Evolutionary conservation across 2,888 invertebrate species (phyloP), one percentile per base, ranked within the genome.

Genomic region (Parnassius orleans): DNA sequence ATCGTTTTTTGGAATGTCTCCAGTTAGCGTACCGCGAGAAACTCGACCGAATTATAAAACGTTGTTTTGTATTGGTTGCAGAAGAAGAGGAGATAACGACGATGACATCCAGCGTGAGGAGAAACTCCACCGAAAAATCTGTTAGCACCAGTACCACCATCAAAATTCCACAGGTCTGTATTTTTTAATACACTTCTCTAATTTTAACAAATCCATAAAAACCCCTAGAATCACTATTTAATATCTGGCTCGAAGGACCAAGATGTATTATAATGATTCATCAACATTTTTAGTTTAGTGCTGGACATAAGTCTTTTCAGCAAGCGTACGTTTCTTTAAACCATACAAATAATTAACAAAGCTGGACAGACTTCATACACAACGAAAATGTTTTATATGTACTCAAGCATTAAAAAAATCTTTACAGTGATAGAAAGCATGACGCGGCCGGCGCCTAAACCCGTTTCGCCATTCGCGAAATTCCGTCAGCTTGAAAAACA

Each of bases 401-500:
- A 33, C 7, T 33, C 33, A 33, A 33, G 33, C 33, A 33, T 33
- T 7, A 33, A 33, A 33, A 33, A 33, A 33, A 33, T 33, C 57
- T 53, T 70, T 67, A 14, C 89, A 93, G 94, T 94, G 82, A 92
- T 91, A 75, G 93, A 93, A 79, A 92, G 92, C 80, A 76, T 83
- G 81, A 80, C 81, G 65, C 83, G 84, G 74, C 78, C 87, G 84
- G 92, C 85, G 67, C 92, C 84, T 83, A 96, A 94, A 84, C 95
- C 95, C 72, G 93, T 95, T 80, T 97, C 97, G 76, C 96, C 97
- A 69, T 97, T 97, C 90, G 95, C 96, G 81, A 97, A 97, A 93
- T 97, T 97, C 93, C 95, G 95, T 85, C 97, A 97, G 92, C 94
- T 97, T 87, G 97, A 97, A 87, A 95, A 95, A 83, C 96, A 97